phyloP scores from a whole-genome alignment of 2,113 vertebrate genomes.

The Tautogolabrus adspersus region DNA sequence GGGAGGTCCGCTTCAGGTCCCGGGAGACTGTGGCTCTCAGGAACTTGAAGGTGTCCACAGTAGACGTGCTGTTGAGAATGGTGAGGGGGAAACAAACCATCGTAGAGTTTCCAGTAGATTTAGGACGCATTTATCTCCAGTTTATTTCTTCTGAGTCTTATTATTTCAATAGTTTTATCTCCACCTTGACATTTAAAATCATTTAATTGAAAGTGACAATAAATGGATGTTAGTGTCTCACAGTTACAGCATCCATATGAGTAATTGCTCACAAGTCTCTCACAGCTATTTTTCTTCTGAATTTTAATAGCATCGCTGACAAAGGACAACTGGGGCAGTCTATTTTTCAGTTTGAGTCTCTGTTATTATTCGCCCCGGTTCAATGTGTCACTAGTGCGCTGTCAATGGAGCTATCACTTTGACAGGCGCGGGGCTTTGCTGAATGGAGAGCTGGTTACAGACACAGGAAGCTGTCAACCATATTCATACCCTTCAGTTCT shows the following conservation, averaged over 20 bases:
- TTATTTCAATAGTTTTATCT: conserved; percentile 1
- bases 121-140: neutral
- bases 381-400: conserved; percentile 57
- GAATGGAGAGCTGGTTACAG: conserved; percentile 42
- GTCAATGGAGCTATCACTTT: conserved; percentile 66
- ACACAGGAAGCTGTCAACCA: conserved; percentile 55
- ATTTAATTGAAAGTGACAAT: conserved; percentile 13
- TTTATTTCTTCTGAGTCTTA: neutral
- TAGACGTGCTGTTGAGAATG: no score
- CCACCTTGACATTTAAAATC: conserved; percentile 12
- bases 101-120: neutral
- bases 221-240: conserved; percentile 7
- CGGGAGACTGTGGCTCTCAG: no score
- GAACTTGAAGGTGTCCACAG: no score
- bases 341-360: conserved; percentile 50
- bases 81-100: neutral
- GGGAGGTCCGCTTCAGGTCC: no score
- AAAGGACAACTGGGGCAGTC: conserved; percentile 52
- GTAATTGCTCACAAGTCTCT: conserved; percentile 59
- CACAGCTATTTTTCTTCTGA: conserved; percentile 51
- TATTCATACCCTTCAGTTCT: conserved; percentile 27
- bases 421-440: conserved; percentile 43
- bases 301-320: conserved; percentile 63
- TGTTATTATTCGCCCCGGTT: conserved; percentile 62
- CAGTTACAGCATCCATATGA: conserved; percentile 35